Evolutionary conservation across 2,888 invertebrate species (phyloP).

Genomic region (Miltochrista miniata): DNA sequence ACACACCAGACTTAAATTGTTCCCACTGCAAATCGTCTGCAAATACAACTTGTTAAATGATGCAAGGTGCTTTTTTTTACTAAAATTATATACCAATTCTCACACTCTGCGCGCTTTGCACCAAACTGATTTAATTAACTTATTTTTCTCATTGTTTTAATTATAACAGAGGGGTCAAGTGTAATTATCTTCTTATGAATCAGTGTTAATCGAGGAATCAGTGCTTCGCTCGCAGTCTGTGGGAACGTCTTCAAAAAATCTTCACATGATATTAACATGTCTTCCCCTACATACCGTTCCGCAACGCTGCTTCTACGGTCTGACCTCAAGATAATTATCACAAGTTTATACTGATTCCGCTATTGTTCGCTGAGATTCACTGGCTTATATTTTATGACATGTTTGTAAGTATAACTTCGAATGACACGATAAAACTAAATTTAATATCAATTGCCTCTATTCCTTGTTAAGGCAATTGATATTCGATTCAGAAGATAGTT

Average conservation of each 20-base stretch:
- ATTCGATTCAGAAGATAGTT: conserved; percentile 19
- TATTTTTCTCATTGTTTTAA: conserved; percentile 62
- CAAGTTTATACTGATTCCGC: conserved; percentile 71
- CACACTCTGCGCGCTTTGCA: conserved; percentile 37
- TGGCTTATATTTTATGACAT: conserved; percentile 53
- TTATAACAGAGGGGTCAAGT: conserved; percentile 65
- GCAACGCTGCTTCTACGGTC: conserved; percentile 64
- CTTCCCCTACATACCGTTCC: conserved; percentile 78
- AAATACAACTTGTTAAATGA: conserved; percentile 1
- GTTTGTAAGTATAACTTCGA: conserved; percentile 15
- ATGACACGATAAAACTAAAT: not conserved
- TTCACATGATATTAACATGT: conserved; percentile 79
- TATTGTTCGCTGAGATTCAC: conserved; percentile 74
- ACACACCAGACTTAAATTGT: not conserved
- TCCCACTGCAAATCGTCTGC: not conserved
- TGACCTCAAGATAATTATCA: conserved; percentile 79
- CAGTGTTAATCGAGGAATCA: conserved; percentile 78
- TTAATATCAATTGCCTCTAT: too few relatives aligned
- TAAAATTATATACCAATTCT: conserved; percentile 25
- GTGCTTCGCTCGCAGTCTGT: conserved; percentile 61
- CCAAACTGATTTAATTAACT: conserved; percentile 35
- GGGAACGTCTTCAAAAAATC: conserved; percentile 81
- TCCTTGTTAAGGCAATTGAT: conserved; percentile 44
- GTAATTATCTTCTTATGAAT: conserved; percentile 79
- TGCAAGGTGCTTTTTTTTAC: not conserved